Base-by-base conservation (phyloP, 1,140 invertebrate genomes). In the Drosophila kepulauana region DNA sequence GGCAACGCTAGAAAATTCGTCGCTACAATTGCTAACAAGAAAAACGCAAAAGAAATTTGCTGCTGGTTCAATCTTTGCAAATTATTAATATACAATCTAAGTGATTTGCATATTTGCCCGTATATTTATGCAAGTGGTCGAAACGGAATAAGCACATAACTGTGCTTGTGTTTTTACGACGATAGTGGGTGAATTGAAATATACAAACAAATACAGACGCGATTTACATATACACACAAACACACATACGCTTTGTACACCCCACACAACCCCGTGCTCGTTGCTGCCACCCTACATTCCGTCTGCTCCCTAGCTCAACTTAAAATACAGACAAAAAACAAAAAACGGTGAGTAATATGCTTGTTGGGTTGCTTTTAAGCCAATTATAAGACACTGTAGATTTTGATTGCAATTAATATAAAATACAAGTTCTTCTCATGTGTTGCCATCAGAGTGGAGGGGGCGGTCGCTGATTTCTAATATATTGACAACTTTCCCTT, bases 321-420 rank as follows among this genome's bases (percentile, higher is more conserved):
- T 61, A 68, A 79, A 57, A 56, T 57, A 75, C 51, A 82, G 51
- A 57, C 20, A 25, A 25, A 25, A 25, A 25, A 25, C 20, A 0
- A 65, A 86, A 87, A 87, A 87, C 79, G 84, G 84, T 87, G 84
- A 87, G 84, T 87, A 88, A 87, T 87, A 84, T 56, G 56, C 51
- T 25, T 16, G 49, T 62, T 54, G 64, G 33, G 10, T 76, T 52
- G 57, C 45, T 59, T 57, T 57, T 89, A 88, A 87, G 80, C 67
- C 80, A 87, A 80, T 87, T 87, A 80, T 56, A 52, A 69, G 41
- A 43, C 49, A 45, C 33, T 56, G 57, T 30, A 25, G 13, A 15
- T 61, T 16, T 77, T 63, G 35, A 73, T 77, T 79, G 56, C 61
- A 54, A 74, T 68, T 63, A 51, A 61, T 71, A 61, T 41, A 33